Percentiles rank a stretch among this genome's conserved stretches.
phyloP scores from a whole-genome alignment of 2,113 vertebrate species.

The Phrynosoma platyrhinos region DNA sequence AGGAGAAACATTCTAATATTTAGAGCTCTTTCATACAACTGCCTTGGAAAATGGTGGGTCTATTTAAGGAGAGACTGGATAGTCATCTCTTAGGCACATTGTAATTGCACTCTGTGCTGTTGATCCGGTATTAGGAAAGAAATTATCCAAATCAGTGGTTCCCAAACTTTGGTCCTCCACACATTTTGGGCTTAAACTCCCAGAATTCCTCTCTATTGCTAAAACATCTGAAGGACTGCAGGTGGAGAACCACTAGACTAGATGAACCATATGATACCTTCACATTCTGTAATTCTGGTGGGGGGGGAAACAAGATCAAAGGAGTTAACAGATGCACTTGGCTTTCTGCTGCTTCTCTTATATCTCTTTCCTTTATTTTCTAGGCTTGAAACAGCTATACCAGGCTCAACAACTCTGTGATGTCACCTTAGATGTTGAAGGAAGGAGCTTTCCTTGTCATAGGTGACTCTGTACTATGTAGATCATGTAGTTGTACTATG shows the following conservation, averaged over 20 bases:
- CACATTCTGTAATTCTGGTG: not conserved
- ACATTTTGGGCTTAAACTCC: too few species aligned
- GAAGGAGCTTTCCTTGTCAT: conserved; percentile 46
- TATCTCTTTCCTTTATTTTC: not conserved
- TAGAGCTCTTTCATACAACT: too few species aligned
- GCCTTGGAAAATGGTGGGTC: not conserved
- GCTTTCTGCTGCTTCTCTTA: too few species aligned
- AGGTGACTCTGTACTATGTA: conserved; percentile 30
- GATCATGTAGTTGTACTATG: not conserved
- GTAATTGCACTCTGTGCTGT: not conserved
- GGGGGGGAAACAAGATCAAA: not conserved
- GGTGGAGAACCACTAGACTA: not conserved
- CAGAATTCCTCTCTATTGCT: too few species aligned
- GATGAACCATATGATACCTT: not conserved
- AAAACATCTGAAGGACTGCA: too few species aligned
- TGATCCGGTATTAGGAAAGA: not conserved
- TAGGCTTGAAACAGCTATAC: conserved; percentile 49
- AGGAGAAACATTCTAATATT: too few species aligned
- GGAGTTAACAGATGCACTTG: not conserved
- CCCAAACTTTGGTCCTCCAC: too few species aligned
- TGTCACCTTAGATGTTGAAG: conserved; percentile 30
- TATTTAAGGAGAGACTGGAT: not conserved
- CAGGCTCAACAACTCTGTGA: conserved; percentile 46
- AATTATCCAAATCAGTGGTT: too few species aligned
- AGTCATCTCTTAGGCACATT: not conserved